A percentile compares a stretch with the other conserved stretches of the same genome.
Conservation (phyloP, 2,888 invertebrate genomes). For the Cylloceria caligata region DNA sequence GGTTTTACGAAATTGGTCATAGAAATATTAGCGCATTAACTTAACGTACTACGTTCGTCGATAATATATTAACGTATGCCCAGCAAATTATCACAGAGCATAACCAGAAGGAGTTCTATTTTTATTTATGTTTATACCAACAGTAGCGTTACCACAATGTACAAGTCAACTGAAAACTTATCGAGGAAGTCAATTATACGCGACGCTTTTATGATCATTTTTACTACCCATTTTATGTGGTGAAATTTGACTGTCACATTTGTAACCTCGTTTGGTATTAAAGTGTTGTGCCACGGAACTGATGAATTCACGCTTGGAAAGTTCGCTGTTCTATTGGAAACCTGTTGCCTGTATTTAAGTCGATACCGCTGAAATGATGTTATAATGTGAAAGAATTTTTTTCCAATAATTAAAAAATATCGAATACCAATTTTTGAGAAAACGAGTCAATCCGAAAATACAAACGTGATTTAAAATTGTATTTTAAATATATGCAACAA, state of each 20-base stretch:
- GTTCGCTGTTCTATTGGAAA: not conserved
- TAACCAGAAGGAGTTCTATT: not conserved
- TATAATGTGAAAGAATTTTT: not conserved
- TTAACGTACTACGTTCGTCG: not conserved
- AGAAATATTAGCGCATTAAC: not conserved
- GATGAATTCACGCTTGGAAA: not conserved
- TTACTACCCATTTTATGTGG: conserved; percentile 8
- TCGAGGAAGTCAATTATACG: conserved; percentile 6
- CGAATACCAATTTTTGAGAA: too few species aligned
- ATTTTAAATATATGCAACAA: too few species aligned
- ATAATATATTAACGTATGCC: not conserved
- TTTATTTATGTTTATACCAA: not conserved
- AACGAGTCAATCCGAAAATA: too few species aligned
- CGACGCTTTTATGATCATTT: conserved; percentile 14
- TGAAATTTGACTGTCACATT: conserved; percentile 10
- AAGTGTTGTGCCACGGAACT: not conserved
- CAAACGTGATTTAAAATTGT: too few species aligned
- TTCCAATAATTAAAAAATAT: too few species aligned
- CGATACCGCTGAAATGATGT: not conserved
- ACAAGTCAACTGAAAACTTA: conserved; percentile 6
- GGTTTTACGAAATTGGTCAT: not conserved
- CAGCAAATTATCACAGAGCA: not conserved
- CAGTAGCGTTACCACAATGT: not conserved
- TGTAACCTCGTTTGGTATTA: not conserved
- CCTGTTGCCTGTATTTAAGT: not conserved